phyloP scores from a whole-genome alignment of 2,888 invertebrate genomes.

The Disparrhopalites patrizii region DNA sequence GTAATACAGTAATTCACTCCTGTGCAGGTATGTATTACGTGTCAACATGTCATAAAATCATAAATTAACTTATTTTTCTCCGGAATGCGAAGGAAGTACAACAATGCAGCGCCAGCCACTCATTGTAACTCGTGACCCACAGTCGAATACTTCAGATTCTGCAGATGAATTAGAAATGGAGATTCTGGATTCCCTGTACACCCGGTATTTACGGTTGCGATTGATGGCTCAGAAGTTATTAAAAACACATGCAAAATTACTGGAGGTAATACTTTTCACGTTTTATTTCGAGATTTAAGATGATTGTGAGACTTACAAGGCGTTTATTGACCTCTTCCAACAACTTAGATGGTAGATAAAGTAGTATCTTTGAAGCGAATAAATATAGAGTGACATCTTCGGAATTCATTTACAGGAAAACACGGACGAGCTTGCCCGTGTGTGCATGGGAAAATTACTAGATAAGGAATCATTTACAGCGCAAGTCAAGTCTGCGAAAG shows the following conservation, averaged over 20 bases:
- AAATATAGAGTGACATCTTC: no score
- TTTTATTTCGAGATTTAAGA: no score
- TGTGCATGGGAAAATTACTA: neutral
- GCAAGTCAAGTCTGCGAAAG: neutral
- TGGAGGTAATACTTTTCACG: neutral
- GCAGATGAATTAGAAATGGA: conserved; percentile 10
- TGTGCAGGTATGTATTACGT: neutral
- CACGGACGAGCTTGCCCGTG: neutral
- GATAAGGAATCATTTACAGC: neutral
- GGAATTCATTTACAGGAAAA: neutral
- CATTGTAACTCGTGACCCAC: neutral
- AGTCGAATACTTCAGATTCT: neutral
- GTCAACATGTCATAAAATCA: no score
- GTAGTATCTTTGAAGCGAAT: no score
- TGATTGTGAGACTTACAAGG: no score
- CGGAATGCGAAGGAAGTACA: neutral
- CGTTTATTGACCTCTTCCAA: no score
- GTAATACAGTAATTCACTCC: neutral
- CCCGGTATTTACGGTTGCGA: neutral
- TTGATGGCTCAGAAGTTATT: neutral
- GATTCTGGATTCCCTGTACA: neutral
- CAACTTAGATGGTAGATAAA: no score
- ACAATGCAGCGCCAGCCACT: conserved; percentile 7
- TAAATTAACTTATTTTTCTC: neutral
- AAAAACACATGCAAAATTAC: neutral